A percentile compares a stretch with the other conserved stretches of the same genome.
Evolutionary conservation across 1,140 invertebrate species (phyloP).

Genomic region (Hesperophylax magnus): DNA sequence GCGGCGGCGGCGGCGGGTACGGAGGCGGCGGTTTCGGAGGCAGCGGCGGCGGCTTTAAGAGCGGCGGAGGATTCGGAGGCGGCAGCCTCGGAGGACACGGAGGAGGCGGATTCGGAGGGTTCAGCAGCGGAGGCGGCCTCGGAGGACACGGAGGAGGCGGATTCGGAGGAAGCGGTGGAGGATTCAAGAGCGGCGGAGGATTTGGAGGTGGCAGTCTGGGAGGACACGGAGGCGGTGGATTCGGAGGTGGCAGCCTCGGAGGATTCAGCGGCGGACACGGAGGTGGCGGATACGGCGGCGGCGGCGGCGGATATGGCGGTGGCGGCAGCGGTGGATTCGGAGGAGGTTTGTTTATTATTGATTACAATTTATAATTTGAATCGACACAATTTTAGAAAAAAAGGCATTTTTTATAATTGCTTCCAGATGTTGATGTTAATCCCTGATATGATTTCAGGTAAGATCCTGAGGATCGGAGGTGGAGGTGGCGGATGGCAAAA

Average conservation of each 20-base stretch:
- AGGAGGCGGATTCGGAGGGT: constrained; percentile 24
- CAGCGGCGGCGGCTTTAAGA: constrained; percentile 24
- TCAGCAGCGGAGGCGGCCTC: constrained; percentile 26
- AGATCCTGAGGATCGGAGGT: constrained; percentile 29
- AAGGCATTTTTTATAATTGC: background rate
- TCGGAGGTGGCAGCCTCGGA: constrained; percentile 38
- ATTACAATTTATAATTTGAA: no score
- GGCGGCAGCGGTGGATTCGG: constrained; percentile 39
- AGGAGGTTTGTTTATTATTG: constrained; percentile 5
- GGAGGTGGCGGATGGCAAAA: constrained; percentile 49
- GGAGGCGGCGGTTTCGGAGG: constrained; percentile 38
- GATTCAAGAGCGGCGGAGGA: constrained; percentile 36
- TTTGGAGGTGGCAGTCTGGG: constrained; percentile 31
- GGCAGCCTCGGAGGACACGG: constrained; percentile 37
- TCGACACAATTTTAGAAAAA: no score
- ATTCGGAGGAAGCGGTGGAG: constrained; percentile 34
- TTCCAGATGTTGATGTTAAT: background rate
- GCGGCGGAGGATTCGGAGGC: constrained; percentile 31
- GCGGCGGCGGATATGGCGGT: constrained; percentile 25
- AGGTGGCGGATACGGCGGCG: constrained; percentile 21
- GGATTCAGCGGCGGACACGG: constrained; percentile 29
- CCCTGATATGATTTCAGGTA: background rate
- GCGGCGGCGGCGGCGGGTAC: constrained; percentile 36
- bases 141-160: constrained; percentile 31
- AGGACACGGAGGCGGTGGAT: constrained; percentile 39